Evolutionary conservation across 2,888 invertebrate genomes (phyloP), one percentile per base, ranked within the genome.

Genomic region (Polydrusus cervinus): DNA sequence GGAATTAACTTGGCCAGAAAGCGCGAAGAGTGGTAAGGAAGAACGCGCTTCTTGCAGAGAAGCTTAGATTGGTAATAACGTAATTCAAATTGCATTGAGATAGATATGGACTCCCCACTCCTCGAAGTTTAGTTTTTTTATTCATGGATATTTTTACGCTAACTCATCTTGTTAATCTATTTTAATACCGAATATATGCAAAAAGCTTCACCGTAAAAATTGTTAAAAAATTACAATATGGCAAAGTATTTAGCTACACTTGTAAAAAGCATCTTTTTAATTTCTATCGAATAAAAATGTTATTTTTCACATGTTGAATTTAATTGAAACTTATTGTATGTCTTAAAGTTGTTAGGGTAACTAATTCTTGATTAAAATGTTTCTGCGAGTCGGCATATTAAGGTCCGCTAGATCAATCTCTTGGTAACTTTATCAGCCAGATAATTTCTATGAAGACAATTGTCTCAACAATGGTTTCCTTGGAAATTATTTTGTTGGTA

Each of bases 51-150:
- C 72, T 72, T 72, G 60, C 47, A 61, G 60, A 60, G 64, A 43
- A 49, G 70, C 74, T 71, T 74, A 61, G 64, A 74, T 73, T 77
- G 76, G 78, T 71, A 79, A 78, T 82, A 80, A 80, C 78, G 80
- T 78, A 80, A 51, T 78, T 78, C 75, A 80, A 81, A 81, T 81
- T 82, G 81, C 79, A 80, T 77, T 79, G 74, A 78, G 79, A 80
- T 82, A 80, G 80, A 81, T 83, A 83, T 82, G 79, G 77, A 74
- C 74, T 76, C 82, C 83, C 83, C 83, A 81, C 82, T 65, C 62
- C 66, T 60, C 10, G 40, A 14, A 34, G 55, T 55, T 20, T 53
- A 16, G 5, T 60, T 14, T 16, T 60, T 53, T 60, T 64, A 25
- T 30, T 69, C 62, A 34, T 62, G n/a, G 43, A 68, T 60, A n/a